Evolutionary conservation across 2,797 vertebrate genomes (phyloP), one percentile per base, ranked within the genome.

Genomic region (Pristis pectinata): DNA sequence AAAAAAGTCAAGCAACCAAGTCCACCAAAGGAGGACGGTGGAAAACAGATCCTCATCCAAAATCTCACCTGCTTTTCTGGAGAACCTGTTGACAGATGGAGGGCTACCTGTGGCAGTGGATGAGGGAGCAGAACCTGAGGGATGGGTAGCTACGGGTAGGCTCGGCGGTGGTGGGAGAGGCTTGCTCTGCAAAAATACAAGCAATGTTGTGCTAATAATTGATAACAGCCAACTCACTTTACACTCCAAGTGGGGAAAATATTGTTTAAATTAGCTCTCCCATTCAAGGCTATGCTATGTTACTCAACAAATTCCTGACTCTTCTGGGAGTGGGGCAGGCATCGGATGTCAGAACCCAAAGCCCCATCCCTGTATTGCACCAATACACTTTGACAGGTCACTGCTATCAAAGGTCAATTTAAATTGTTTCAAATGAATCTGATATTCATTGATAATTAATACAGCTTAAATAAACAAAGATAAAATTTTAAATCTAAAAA

Each of bases 61-160:
- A n/a, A 53, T 34, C 96, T 96, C 96, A 99, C 99, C 99, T 97
- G 99, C 99, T 97, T 97, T 99, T 96, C 98, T 98, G 94, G 99
- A 99, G 96, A 99, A 99, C 95, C 98, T 96, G 67, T 99, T 99
- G 95, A 99, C 97, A 0, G 98, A 96, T 11, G 97, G 97, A 44
- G 97, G 97, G 24, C 96, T 94, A 34, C 96, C 94, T 0, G 97
- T 97, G 0, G 97, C 97, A 5, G 95, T 96, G 27, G 92, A 27
- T 17, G 30, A 15, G 27, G 92, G 67, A 44, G 2, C 15, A 11
- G 92, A 93, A 30, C n/a, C 17, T 0, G 87, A 91, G 59, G 87
- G 34, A 91, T 15, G 67, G 24, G 22, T 95, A 95, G 95, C 95
- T 96, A 96, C 98, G 72, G 98, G 98, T 83, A 99, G 97, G 7